Percentiles rank a stretch among this genome's conserved stretches.
phyloP scores from a whole-genome alignment of 2,888 invertebrate species.

The Nezara viridula region DNA sequence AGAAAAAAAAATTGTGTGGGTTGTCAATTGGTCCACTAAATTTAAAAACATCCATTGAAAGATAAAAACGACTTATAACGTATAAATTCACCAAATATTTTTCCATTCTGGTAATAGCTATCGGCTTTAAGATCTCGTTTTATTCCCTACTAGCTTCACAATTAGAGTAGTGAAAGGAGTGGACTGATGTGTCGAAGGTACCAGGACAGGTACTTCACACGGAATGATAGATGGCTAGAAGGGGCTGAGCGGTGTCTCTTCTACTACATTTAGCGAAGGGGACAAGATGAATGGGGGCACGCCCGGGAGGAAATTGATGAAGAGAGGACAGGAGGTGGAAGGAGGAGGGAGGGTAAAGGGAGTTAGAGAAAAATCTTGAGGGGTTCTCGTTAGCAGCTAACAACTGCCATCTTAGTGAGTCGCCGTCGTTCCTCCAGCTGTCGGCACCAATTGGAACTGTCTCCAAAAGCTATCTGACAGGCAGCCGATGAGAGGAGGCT shows the following conservation, averaged over 20 bases:
- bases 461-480: background rate
- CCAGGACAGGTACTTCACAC: background rate
- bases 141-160: background rate
- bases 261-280: slow-evolving; percentile 24
- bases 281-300: slow-evolving; percentile 21
- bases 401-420: background rate
- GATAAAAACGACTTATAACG: too few relatives aligned
- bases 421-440: background rate
- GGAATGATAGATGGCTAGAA: slow-evolving; percentile 1
- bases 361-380: background rate
- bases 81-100: too few relatives aligned
- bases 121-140: background rate
- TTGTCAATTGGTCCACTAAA: too few relatives aligned
- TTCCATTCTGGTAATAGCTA: background rate
- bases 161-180: background rate
- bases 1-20: too few relatives aligned
- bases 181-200: background rate
- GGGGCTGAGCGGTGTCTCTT: slow-evolving; percentile 18
- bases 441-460: background rate
- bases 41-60: too few relatives aligned
- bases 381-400: background rate
- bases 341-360: background rate
- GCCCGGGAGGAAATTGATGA: slow-evolving; percentile 29
- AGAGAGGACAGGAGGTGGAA: background rate
- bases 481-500: background rate